Conservation (phyloP, 2,888 invertebrate genomes). For the Philereme transversata region DNA sequence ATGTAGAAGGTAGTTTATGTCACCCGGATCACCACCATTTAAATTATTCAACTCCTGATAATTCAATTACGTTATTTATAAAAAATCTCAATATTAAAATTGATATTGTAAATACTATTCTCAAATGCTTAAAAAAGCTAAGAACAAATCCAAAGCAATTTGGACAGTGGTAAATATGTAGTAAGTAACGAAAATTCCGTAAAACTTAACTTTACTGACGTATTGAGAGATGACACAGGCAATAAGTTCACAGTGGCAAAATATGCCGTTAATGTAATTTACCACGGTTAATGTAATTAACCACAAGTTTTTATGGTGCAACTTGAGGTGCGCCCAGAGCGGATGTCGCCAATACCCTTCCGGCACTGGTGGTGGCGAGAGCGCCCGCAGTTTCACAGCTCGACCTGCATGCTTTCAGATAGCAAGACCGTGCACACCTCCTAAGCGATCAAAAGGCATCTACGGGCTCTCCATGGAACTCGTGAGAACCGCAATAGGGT, state of each 20-base stretch:
- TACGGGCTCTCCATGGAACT: slow-evolving; percentile 18
- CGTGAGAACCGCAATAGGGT: background rate
- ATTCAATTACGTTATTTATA: too few relatives aligned
- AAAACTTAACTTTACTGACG: slow-evolving; percentile 10
- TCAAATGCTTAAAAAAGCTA: too few relatives aligned
- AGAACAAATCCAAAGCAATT: slow-evolving; percentile 9
- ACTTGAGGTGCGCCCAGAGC: slow-evolving; percentile 17
- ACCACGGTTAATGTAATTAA: slow-evolving; percentile 10
- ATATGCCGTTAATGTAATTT: slow-evolving; percentile 14
- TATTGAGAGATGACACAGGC: slow-evolving; percentile 1
- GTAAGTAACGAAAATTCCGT: slow-evolving; percentile 5
- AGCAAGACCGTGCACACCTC: too few relatives aligned
- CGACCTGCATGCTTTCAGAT: slow-evolving; percentile 2
- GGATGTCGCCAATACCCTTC: background rate
- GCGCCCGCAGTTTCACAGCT: slow-evolving; percentile 12
- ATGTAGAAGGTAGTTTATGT: too few relatives aligned
- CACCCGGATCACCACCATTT: too few relatives aligned
- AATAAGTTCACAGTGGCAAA: background rate
- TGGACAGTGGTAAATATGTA: slow-evolving; percentile 16
- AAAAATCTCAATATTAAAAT: too few relatives aligned
- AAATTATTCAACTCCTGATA: too few relatives aligned
- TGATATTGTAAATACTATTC: too few relatives aligned
- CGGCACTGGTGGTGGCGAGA: slow-evolving; percentile 4
- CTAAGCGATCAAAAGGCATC: slow-evolving; percentile 11
- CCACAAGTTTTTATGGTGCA: too few relatives aligned